phyloP scores from a whole-genome alignment of 1,140 invertebrate species.

The Brachionus manjavacas region DNA sequence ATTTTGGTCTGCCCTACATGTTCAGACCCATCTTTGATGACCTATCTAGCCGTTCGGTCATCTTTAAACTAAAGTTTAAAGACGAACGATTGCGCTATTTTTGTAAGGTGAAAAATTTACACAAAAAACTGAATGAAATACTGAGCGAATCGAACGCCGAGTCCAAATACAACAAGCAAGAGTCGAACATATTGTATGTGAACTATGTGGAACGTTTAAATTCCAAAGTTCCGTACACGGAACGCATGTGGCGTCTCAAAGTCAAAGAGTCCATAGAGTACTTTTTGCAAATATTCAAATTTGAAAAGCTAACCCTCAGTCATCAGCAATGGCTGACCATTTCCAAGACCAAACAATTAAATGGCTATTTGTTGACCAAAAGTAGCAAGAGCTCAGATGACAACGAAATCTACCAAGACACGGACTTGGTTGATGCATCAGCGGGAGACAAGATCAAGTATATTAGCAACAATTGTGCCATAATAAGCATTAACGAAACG shows the following conservation, averaged over 20 bases:
- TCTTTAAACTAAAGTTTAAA: constrained; percentile 24
- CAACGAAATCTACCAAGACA: neutral
- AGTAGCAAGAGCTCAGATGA: neutral
- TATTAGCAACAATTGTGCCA: constrained; percentile 33
- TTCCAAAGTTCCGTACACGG: constrained; percentile 30
- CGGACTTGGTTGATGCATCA: neutral
- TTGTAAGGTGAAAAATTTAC: constrained; percentile 41
- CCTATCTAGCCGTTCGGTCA: neutral
- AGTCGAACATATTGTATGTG: constrained; percentile 40
- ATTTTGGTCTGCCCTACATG: constrained; percentile 32
- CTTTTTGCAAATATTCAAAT: constrained; percentile 36
- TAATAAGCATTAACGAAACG: constrained; percentile 33
- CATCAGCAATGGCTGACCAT: constrained; percentile 31
- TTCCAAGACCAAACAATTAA: constrained; percentile 37
- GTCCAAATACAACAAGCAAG: constrained; percentile 41
- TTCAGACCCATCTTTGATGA: constrained; percentile 32
- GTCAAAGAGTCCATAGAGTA: constrained; percentile 38
- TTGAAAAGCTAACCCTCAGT: constrained; percentile 31
- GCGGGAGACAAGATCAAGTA: constrained; percentile 13
- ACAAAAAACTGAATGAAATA: constrained; percentile 39
- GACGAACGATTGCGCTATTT: constrained; percentile 34
- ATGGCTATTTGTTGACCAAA: neutral
- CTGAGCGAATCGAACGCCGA: constrained; percentile 15
- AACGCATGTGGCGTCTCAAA: constrained; percentile 35
- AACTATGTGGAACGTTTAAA: neutral